Base-by-base conservation (phyloP, 2,888 invertebrate species). In the Heteromurus nitidus region DNA sequence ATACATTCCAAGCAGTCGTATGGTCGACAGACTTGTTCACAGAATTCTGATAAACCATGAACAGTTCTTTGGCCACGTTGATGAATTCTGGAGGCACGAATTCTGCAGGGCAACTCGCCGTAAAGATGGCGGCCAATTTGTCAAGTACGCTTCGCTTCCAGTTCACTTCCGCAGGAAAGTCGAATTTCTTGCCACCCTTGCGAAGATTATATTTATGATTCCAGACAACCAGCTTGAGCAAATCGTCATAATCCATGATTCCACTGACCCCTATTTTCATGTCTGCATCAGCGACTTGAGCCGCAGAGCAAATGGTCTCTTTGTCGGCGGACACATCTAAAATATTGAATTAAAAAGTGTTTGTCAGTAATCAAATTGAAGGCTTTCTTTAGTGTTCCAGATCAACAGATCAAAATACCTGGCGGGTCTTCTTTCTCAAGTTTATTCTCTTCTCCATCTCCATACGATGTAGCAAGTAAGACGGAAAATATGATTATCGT, bases 31-130 rank as follows among this genome's bases (percentile, higher is more conserved):
- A 20, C 0, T 20, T 47, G 22, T 68, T 67, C 0, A 55, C n/a
- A 3, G 79, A 77, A 68, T 82, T 82, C 13, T 64, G 69, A 36
- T 82, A 82, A 22, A 82, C 72, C 80, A 82, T 80, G 26, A 80
- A 74, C 3, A 82, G 42, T 30, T 82, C 79, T 16, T 28, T 28
- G 0, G 55, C 47, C 24, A 74, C 58, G 20, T 79, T 62, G 11
- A 82, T 28, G 30, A 79, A 82, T 18, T 50, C 44, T 9, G 60
- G 58, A n/a, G 62, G 31, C 1, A 82, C 75, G n/a, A 28, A 69
- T 16, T 55, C 65, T 16, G 50, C 9, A 1, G 79, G 80, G 30
- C 82, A 82, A 0, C 26, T n/a, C 36, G 24, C 44, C 13, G 20
- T 18, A 47, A 75, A 82, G 22, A 82, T 75, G 16, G 24, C 42